phyloP scores from a whole-genome alignment of 2,888 invertebrate genomes.

The Creontiades dilutus region DNA sequence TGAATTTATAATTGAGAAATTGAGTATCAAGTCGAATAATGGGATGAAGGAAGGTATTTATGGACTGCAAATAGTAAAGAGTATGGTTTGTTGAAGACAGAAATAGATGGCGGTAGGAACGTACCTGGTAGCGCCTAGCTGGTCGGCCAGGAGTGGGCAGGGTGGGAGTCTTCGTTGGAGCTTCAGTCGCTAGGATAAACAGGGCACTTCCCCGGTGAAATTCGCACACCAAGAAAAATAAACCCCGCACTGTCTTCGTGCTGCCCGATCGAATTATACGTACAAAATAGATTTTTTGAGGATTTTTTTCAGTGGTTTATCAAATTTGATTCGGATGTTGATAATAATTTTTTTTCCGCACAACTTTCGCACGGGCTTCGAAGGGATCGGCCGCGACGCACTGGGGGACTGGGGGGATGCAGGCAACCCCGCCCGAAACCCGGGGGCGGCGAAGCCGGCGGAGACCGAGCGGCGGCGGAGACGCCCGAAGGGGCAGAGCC shows the following conservation, averaged over 20 bases:
- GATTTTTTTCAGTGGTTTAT: neutral
- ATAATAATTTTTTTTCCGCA: neutral
- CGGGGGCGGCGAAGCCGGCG: conserved; percentile 57
- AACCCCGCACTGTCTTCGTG: neutral
- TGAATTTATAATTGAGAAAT: neutral
- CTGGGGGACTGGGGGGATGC: conserved; percentile 74
- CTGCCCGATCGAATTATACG: neutral
- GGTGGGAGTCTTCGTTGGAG: conserved; percentile 30
- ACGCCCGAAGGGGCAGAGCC: conserved; percentile 19
- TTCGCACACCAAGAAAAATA: neutral
- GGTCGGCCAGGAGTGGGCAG: conserved; percentile 49
- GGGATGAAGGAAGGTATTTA: neutral
- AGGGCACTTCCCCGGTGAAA: conserved; percentile 16
- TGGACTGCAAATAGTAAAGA: neutral
- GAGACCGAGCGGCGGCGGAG: conserved; percentile 50
- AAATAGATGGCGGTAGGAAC: neutral
- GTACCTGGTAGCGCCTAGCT: conserved; percentile 61
- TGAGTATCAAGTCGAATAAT: neutral
- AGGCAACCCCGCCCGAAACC: conserved; percentile 67
- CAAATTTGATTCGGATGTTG: conserved; percentile 9
- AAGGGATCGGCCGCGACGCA: conserved; percentile 76
- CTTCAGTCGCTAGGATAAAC: neutral
- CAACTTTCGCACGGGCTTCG: neutral
- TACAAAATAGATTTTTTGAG: neutral
- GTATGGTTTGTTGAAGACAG: neutral